Evolutionary conservation across 2,888 invertebrate species (phyloP).

Genomic region (Amphipyra tragopoginis): DNA sequence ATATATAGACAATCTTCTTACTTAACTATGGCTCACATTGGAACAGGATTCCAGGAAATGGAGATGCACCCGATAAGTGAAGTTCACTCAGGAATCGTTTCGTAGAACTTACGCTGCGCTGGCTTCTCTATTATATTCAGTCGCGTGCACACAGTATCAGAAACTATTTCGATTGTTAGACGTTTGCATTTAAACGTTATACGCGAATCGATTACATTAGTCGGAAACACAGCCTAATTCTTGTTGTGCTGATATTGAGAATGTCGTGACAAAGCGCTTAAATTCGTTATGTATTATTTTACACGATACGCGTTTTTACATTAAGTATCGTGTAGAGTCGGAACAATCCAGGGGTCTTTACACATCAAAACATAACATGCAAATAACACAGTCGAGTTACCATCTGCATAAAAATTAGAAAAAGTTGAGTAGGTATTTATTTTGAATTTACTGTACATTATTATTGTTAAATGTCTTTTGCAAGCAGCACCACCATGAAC

Average conservation of each 20-base stretch:
- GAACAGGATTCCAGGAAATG: constrained; percentile 32
- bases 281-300: too few relatives aligned
- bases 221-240: neutral
- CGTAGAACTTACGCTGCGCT: constrained; percentile 14
- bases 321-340: too few relatives aligned
- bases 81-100: constrained; percentile 41
- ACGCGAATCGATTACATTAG: constrained; percentile 18
- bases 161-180: constrained; percentile 11
- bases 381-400: too few relatives aligned
- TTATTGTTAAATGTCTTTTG: too few relatives aligned
- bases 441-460: too few relatives aligned
- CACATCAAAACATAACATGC: too few relatives aligned
- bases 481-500: too few relatives aligned
- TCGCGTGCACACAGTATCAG: constrained; percentile 33
- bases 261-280: too few relatives aligned
- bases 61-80: constrained; percentile 37
- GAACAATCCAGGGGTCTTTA: too few relatives aligned
- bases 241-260: neutral
- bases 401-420: too few relatives aligned
- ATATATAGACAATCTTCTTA: constrained; percentile 3
- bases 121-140: constrained; percentile 33
- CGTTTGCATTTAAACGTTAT: constrained; percentile 6
- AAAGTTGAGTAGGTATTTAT: too few relatives aligned
- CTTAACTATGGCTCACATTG: constrained; percentile 4
- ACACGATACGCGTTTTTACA: too few relatives aligned